Evolutionary conservation across 2,888 invertebrate species (phyloP).

Genomic region (Caenorhabditis macrosperma): DNA sequence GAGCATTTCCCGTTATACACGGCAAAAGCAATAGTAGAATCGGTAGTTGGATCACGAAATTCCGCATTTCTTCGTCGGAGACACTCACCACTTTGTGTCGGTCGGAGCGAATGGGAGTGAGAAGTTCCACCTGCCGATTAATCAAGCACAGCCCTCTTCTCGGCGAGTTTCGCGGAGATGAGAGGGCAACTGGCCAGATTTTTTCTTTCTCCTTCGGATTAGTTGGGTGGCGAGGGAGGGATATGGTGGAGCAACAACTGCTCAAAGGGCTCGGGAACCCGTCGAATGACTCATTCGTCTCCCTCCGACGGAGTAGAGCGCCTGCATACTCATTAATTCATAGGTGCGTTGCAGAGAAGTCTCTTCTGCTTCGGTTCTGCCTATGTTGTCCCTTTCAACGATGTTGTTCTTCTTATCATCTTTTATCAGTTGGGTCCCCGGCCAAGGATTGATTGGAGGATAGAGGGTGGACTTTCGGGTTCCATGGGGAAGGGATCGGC

Average conservation of each 20-base stretch:
- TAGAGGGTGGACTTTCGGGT: no score
- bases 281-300: background rate
- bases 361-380: no score
- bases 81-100: background rate
- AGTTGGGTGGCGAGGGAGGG: background rate
- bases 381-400: no score
- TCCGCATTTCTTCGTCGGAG: background rate
- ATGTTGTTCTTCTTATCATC: no score
- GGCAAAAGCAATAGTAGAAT: background rate
- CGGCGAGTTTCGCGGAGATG: background rate
- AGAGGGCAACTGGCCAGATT: background rate
- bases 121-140: background rate
- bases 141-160: background rate
- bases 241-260: background rate
- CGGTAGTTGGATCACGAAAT: background rate
- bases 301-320: background rate
- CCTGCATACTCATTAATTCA: no score
- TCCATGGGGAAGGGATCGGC: no score
- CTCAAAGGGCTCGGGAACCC: background rate
- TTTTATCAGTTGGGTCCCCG: no score
- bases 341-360: no score
- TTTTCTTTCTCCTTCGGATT: background rate
- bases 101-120: background rate
- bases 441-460: no score
- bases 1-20: background rate